Evolutionary conservation across 2,888 invertebrate genomes (phyloP).

Genomic region (Pseudococcus viburni): DNA sequence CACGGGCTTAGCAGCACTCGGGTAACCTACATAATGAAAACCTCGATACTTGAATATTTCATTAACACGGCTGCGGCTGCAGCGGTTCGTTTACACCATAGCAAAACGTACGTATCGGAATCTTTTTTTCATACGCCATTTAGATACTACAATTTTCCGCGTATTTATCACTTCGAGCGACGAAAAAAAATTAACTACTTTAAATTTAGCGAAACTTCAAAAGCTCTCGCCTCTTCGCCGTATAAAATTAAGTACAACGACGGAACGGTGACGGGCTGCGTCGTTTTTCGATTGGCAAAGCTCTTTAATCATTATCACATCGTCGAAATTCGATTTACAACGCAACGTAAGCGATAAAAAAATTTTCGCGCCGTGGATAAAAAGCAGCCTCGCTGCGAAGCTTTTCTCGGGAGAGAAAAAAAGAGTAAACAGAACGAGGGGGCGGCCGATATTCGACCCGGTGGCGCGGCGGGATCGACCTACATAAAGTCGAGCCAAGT

Average conservation of each 20-base stretch:
- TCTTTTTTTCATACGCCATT: neutral
- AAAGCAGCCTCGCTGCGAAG: neutral
- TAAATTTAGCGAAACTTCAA: neutral
- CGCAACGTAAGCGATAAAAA: constrained; percentile 2
- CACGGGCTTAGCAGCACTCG: neutral
- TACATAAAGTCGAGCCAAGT: neutral
- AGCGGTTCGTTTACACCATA: neutral
- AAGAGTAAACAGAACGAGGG: neutral
- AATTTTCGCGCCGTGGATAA: neutral
- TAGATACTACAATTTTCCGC: constrained; percentile 18
- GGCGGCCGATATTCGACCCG: neutral
- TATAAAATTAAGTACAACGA: neutral
- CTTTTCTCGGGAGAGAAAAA: neutral
- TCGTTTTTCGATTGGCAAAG: constrained; percentile 5
- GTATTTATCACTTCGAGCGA: constrained; percentile 19
- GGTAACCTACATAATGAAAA: constrained; percentile 46
- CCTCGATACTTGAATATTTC: constrained; percentile 38
- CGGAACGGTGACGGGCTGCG: neutral
- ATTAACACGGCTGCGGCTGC: neutral
- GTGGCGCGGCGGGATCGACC: neutral
- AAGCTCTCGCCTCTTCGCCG: neutral
- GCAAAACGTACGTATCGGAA: neutral
- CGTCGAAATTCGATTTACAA: neutral
- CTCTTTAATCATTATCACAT: constrained; percentile 26
- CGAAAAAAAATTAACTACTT: constrained; percentile 26